These are phyloP conservation scores for Eledone cirrhosa DNA, from an alignment of 2,888 invertebrate genomes.

Conservation along the genomic window DNA sequence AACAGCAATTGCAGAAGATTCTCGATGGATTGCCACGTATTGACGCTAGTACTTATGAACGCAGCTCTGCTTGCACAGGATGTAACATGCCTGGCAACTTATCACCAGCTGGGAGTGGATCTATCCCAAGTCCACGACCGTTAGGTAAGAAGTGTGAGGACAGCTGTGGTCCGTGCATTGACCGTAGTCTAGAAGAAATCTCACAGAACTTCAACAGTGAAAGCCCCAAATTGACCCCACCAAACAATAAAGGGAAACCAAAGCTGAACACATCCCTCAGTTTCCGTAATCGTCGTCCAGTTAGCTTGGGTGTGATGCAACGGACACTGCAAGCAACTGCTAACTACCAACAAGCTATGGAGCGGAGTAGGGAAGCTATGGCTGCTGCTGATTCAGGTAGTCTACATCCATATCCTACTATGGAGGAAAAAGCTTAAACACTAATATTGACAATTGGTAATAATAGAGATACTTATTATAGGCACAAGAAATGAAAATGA, in stretches of 20 bases:
- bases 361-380: conserved; percentile 16
- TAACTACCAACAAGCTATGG: conserved; percentile 11
- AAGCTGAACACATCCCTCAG: conserved; percentile 6
- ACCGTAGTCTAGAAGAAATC: conserved; percentile 58
- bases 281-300: conserved; percentile 14
- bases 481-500: too few relatives aligned
- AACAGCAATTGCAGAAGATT: conserved; percentile 49
- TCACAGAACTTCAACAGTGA: conserved; percentile 38
- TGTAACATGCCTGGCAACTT: conserved; percentile 30
- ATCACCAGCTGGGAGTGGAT: conserved; percentile 30
- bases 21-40: conserved; percentile 57
- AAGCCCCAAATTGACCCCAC: conserved; percentile 1
- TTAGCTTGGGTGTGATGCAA: conserved; percentile 26
- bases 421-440: background rate
- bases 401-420: background rate
- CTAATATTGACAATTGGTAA: too few relatives aligned
- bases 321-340: conserved; percentile 19
- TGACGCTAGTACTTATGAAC: conserved; percentile 53
- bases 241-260: conserved; percentile 15
- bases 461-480: too few relatives aligned
- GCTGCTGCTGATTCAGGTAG: conserved; percentile 15
- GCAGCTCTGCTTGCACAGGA: conserved; percentile 45
- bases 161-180: conserved; percentile 55
- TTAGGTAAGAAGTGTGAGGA: conserved; percentile 36
- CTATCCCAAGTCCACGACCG: conserved; percentile 42